phyloP scores from a whole-genome alignment of 2,888 invertebrate species.

The Orchesella flavescens region DNA sequence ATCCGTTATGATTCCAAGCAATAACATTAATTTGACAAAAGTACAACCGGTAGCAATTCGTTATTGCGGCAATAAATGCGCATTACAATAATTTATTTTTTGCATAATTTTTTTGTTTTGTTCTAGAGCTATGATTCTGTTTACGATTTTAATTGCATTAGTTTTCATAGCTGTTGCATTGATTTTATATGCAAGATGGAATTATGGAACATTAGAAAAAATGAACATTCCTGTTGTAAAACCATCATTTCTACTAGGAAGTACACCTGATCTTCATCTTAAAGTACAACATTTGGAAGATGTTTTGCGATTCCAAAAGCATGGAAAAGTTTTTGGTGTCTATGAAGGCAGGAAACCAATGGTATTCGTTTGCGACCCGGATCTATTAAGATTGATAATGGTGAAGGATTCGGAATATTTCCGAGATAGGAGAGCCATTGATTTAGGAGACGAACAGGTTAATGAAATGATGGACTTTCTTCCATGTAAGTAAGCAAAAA shows the following conservation, averaged over 20 bases:
- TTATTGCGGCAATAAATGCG: too few relatives aligned
- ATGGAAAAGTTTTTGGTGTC: slow-evolving; percentile 63
- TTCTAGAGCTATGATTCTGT: not conserved
- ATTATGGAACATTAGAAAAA: slow-evolving; percentile 61
- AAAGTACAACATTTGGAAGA: slow-evolving; percentile 57
- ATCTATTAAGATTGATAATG: slow-evolving; percentile 57
- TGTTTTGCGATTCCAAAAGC: slow-evolving; percentile 38
- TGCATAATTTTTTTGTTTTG: not conserved
- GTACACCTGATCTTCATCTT: slow-evolving; percentile 54
- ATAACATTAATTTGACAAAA: too few relatives aligned
- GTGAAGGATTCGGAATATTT: slow-evolving; percentile 66
- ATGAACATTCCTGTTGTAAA: slow-evolving; percentile 57
- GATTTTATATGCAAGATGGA: slow-evolving; percentile 62
- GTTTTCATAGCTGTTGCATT: slow-evolving; percentile 17
- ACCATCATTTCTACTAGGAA: slow-evolving; percentile 59
- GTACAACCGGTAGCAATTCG: too few relatives aligned
- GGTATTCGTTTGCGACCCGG: slow-evolving; percentile 56
- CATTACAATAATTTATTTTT: too few relatives aligned
- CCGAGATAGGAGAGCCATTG: slow-evolving; percentile 50
- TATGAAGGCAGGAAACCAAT: slow-evolving; percentile 64
- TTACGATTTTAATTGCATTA: not conserved
- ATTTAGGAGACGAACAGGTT: slow-evolving; percentile 56
- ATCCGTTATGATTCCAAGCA: too few relatives aligned
- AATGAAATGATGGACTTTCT: slow-evolving; percentile 67
- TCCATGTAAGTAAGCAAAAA: slow-evolving; percentile 48